Evolutionary conservation across 2,113 vertebrate species (phyloP), one percentile per base, ranked within the genome.

Genomic region (Ariopsis seemanni): DNA sequence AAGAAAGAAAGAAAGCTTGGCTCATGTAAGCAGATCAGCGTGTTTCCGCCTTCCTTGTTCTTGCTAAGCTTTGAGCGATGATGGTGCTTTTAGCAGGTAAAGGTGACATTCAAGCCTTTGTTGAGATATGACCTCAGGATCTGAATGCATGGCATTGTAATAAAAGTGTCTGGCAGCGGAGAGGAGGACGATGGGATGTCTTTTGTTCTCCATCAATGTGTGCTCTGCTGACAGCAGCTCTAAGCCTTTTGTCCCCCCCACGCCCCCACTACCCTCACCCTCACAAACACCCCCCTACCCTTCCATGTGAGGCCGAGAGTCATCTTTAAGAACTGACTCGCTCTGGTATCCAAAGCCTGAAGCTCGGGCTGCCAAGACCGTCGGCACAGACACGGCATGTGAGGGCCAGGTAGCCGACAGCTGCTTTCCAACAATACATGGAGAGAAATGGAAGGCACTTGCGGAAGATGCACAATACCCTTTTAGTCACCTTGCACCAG

Each of bases 321-420:
- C 94, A 95, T 95, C 94, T 95, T 95, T 93, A 95, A 95, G 95
- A 95, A 94, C 93, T 94, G 94, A 95, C 94, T 95, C 92, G 93
- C 93, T 93, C 92, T 93, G 93, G 94, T 94, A 94, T 95, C 93
- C 91, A 92, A 94, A 95, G 94, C 94, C 92, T 88, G 92, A 91
- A 91, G 91, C 92, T 89, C 90, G 30, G 89, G 88, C 93, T 95
- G 94, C 94, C 94, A 95, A 94, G 94, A 95, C 93, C 91, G 90
- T 92, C 92, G 86, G 91, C 93, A 93, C 92, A 94, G 93, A 93
- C 93, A 90, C 91, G 93, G 86, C 92, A 92, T 92, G 91, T 93
- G 92, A 90, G 91, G 79, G 93, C 93, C 94, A 95, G 94, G 94
- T 95, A 95, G 93, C 92, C 91, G 87, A 93, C 94, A 95, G 94